These are phyloP conservation scores for Coendou prehensilis DNA, from an alignment of 2,797 vertebrate species.

Conservation along the genomic window DNA sequence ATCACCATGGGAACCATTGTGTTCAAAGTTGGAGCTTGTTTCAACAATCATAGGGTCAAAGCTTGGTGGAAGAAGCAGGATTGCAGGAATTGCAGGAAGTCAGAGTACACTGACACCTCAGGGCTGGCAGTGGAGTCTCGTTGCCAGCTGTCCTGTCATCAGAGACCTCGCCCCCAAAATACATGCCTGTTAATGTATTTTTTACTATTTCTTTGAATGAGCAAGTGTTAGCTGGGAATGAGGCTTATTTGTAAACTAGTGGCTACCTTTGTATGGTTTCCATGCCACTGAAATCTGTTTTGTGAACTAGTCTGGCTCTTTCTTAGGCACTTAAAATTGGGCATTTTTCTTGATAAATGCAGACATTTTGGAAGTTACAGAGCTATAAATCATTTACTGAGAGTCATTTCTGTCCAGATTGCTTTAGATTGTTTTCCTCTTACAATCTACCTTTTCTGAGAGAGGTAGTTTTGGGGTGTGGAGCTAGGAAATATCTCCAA, in stretches of 20 bases:
- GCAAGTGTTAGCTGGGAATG: background rate
- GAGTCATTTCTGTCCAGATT: conserved; percentile 42
- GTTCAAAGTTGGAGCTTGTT: conserved; percentile 62
- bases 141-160: background rate
- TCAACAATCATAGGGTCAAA: conserved; percentile 65
- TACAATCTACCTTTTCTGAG: background rate
- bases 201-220: conserved; percentile 39
- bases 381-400: conserved; percentile 20
- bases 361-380: conserved; percentile 28
- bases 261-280: conserved; percentile 52
- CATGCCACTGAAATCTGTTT: conserved; percentile 31
- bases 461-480: background rate
- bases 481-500: background rate
- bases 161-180: background rate
- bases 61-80: background rate
- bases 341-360: conserved; percentile 54
- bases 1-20: conserved; percentile 76
- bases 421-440: conserved; percentile 34
- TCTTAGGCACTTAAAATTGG: conserved; percentile 48
- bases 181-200: background rate
- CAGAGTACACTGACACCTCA: background rate
- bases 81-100: background rate
- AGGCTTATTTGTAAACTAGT: conserved; percentile 38
- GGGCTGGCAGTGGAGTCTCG: background rate
- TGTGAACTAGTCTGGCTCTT: conserved; percentile 46